Evolutionary conservation across 2,797 vertebrate genomes (phyloP), one percentile per base, ranked within the genome.

Genomic region (Anguilla pacifica): DNA sequence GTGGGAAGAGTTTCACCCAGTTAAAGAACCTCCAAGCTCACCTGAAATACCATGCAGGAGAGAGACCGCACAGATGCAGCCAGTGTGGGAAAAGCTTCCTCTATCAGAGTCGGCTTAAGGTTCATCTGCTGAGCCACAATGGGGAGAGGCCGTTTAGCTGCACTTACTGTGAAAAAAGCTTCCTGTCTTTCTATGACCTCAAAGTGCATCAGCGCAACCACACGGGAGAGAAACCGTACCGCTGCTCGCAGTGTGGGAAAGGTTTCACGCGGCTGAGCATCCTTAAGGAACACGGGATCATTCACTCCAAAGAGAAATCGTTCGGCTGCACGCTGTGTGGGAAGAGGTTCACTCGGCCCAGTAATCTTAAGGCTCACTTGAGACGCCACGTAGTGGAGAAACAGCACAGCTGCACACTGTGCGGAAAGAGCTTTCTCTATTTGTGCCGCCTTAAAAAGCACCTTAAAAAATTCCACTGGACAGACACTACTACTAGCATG

Each of bases 21-120:
- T 43, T 64, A 46, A 87, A 87, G 35, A 87, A 87, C 46, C 79
- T 87, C 13, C 86, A 87, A 46, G 86, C 86, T 53, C 86, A 87
- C 57, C 31, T 87, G 79, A 87, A 87, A 39, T 79, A 83, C 25
- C 86, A 87, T 79, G 81, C 74, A 35, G 86, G 86, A 6, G 79
- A 83, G n/a, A 87, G 79, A 64, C 86, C 82, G 9, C 82, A 83
- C n/a, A 83, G 82, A 6, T 83, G 82, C 15, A 83, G 51, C 43
- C 82, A 83, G 82, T 83, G 82, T 57, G 82, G 82, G 51, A 83
- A 83, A 35, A 57, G 82, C 28, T 83, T 53, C n/a, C 82, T 83
- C 17, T 87, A 83, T 87, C 61, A 83, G 74, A 82, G 86, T 53
- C 79, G 79, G 1, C 86, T 87, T 53, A 81, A 87, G 59, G 64